Percentiles rank a stretch among this genome's conserved stretches.
These are phyloP conservation scores for Euglossa dilemma DNA, from an alignment of 1,140 invertebrate genomes.

Conservation along the genomic window DNA sequence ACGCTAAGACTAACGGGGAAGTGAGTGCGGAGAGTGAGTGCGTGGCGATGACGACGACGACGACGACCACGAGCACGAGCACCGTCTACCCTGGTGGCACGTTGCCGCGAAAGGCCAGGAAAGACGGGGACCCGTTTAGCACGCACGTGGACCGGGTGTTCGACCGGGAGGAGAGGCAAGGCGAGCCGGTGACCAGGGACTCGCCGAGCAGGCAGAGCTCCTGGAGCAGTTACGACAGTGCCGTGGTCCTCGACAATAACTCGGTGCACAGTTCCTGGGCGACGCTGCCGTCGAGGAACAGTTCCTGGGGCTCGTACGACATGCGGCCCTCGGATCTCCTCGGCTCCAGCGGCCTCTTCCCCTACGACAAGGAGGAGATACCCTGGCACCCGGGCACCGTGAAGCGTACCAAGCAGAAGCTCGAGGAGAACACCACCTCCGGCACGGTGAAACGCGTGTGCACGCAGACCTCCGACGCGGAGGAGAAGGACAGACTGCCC, in stretches of 20 bases:
- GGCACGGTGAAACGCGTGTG: constrained; percentile 82
- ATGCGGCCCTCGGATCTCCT: constrained; percentile 81
- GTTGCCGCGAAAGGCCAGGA: constrained; percentile 62
- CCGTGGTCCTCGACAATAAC: constrained; percentile 85
- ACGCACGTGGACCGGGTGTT: constrained; percentile 88
- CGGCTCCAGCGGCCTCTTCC: constrained; percentile 81
- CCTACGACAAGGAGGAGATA: constrained; percentile 86
- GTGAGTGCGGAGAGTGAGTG: constrained; percentile 63
- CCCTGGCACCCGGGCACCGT: constrained; percentile 87
- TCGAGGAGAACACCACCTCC: constrained; percentile 85
- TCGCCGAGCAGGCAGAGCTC: constrained; percentile 87
- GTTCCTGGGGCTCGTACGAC: constrained; percentile 90
- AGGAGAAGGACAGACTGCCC: constrained; percentile 68
- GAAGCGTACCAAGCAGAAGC: constrained; percentile 88
- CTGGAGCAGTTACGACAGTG: constrained; percentile 91
- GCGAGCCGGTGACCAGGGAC: constrained; percentile 65
- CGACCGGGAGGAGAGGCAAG: constrained; percentile 87
- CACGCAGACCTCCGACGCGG: constrained; percentile 75
- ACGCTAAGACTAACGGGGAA: constrained; percentile 58
- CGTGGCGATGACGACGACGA: constrained; percentile 22
- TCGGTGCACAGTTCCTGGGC: constrained; percentile 94
- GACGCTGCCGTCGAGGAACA: constrained; percentile 87
- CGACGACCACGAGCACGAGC: constrained; percentile 10
- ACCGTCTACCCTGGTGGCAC: constrained; percentile 44
- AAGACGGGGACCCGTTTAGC: constrained; percentile 86